phyloP scores from a whole-genome alignment of 2,888 invertebrate species.

The Nemotelus pantherinus region DNA sequence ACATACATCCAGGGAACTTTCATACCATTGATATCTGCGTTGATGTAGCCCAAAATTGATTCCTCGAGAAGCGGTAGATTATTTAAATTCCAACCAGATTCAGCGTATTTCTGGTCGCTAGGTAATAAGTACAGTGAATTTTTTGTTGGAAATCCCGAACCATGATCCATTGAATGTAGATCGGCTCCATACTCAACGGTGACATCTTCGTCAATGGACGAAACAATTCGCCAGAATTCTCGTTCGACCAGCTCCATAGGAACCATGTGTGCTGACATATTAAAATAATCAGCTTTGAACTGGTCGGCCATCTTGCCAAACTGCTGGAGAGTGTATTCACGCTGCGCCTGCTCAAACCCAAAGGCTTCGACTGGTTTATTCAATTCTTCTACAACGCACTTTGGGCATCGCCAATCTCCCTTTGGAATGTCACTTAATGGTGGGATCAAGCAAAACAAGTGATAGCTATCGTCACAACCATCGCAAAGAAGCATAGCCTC shows the following conservation, averaged over 20 bases:
- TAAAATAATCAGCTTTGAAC: conserved; percentile 97
- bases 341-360: conserved; percentile 95
- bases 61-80: conserved; percentile 95
- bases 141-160: conserved; percentile 93
- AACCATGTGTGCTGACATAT: conserved; percentile 94
- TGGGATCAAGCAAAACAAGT: conserved; percentile 96
- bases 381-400: conserved; percentile 92
- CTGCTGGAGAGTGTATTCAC: conserved; percentile 93
- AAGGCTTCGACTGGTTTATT: conserved; percentile 93
- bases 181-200: conserved; percentile 99
- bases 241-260: conserved; percentile 89
- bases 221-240: conserved; percentile 98
- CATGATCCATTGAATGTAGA: conserved; percentile 96
- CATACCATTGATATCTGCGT: conserved; percentile 98
- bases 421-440: conserved; percentile 93
- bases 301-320: conserved; percentile 99
- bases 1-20: conserved; percentile 99
- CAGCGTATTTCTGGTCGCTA: conserved; percentile 88
- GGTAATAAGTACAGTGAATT: conserved; percentile 82
- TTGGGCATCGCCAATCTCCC: conserved; percentile 97
- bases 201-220: conserved; percentile 95
- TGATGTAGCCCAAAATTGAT: conserved; percentile 94
- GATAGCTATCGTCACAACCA: conserved; percentile 97
- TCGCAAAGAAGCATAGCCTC: conserved; percentile 95
- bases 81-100: conserved; percentile 97